phyloP scores from a whole-genome alignment of 1,140 invertebrate genomes.

The Hypsibius dujardini region DNA sequence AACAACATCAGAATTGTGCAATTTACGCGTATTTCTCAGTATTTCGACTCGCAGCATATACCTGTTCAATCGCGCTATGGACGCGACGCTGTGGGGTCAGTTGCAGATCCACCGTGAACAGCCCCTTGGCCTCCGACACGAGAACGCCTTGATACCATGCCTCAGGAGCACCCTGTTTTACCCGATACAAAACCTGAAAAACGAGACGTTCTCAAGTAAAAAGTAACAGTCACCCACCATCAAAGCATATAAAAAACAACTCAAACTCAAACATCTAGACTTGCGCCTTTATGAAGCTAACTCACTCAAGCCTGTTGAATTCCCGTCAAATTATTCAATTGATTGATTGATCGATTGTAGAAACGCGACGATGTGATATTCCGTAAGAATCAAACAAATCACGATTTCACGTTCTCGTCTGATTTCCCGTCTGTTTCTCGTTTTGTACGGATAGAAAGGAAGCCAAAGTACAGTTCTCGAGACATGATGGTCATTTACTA shows the following conservation, averaged over 20 bases:
- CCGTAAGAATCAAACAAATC: no score
- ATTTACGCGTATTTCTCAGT: no score
- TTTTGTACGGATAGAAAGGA: no score
- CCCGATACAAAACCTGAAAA: neutral
- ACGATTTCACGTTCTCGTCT: no score
- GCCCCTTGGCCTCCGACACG: neutral
- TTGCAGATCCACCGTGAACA: neutral
- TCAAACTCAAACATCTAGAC: neutral
- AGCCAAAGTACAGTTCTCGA: no score
- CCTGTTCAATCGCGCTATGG: neutral
- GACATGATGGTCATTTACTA: no score
- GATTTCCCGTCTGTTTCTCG: no score
- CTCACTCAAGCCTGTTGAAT: no score
- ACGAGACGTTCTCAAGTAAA: neutral
- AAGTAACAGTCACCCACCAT: neutral
- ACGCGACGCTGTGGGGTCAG: neutral
- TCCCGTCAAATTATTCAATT: constrained; percentile 6
- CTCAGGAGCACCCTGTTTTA: neutral
- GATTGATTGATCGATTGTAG: neutral
- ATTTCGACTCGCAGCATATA: no score
- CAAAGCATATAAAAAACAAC: neutral
- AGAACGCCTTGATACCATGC: neutral
- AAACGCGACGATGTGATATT: neutral
- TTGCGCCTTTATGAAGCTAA: neutral
- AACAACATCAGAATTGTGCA: neutral